Evolutionary conservation across 2,888 invertebrate species (phyloP).

Genomic region (Archips crataeganus): DNA sequence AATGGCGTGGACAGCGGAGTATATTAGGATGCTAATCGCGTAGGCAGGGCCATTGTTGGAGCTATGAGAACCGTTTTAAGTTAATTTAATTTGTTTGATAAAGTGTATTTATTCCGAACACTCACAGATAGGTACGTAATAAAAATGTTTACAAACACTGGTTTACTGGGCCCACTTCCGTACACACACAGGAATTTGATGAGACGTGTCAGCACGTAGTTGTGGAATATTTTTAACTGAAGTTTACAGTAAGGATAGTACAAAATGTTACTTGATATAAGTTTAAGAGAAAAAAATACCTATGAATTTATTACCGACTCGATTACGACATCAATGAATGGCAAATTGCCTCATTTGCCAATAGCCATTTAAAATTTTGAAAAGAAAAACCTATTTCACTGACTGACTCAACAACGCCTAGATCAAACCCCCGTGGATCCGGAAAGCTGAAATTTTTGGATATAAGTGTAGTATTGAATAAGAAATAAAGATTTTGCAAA

Average conservation of each 20-base stretch:
- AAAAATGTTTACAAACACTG: constrained; percentile 30
- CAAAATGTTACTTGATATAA: not conserved
- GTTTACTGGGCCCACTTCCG: constrained; percentile 28
- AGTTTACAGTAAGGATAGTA: not conserved
- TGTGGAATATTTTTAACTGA: not conserved
- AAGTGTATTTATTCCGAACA: constrained; percentile 32
- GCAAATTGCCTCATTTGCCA: not conserved
- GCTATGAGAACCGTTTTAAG: constrained; percentile 41
- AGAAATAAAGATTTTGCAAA: too few species aligned
- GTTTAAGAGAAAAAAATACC: not conserved
- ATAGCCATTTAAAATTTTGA: too few species aligned
- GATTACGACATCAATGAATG: not conserved
- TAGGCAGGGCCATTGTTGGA: constrained; percentile 38
- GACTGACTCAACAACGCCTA: too few species aligned
- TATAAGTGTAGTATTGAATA: too few species aligned
- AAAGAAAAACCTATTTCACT: too few species aligned
- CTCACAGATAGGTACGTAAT: constrained; percentile 26
- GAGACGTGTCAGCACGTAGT: constrained; percentile 8
- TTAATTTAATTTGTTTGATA: constrained; percentile 39
- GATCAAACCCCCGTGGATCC: too few species aligned
- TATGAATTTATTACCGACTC: not conserved
- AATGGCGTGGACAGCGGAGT: constrained; percentile 36
- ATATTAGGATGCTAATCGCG: constrained; percentile 46
- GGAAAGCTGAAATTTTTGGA: too few species aligned
- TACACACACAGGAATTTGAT: constrained; percentile 16